Evolutionary conservation across 2,888 invertebrate species (phyloP), one percentile per base, ranked within the genome.

Genomic region (Amphipyra berbera): DNA sequence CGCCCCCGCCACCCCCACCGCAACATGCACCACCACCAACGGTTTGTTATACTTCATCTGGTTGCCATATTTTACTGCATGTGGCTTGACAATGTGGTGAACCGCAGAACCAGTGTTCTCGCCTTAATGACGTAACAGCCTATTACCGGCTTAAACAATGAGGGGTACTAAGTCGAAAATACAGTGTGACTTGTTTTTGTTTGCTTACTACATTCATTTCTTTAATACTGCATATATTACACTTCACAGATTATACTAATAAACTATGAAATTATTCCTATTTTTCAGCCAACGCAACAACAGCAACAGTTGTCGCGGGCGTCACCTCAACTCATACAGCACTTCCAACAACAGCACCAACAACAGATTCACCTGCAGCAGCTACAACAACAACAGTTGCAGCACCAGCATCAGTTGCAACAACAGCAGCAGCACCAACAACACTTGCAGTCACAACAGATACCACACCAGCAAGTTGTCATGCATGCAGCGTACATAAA

Each of bases 401-500:
- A 94, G 57, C 94, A 87, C 13, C 79, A 90, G 9, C 91, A 92
- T 21, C 95, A 94, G 44, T 83, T 87, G 42, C 89, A 86, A 30
- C 83, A 88, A 40, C 89, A 87, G 42, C 86, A 84, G 30, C 89
- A 87, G 61, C 87, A 87, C 57, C 80, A 84, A 68, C 80, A 87
- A 57, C 88, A 86, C 37, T 58, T 79, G 56, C 86, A 84, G 63
- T 84, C 87, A 41, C 88, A 87, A 50, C 80, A 84, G 42, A 66
- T 79, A 48, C 85, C 85, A 54, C 88, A 87, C 35, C 83, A 83
- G 61, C 92, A 92, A 85, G 93, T 93, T 73, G 93, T 94, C 40
- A 94, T 95, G 94, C 94, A 94, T 70, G 89, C 94, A 10, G 90
- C 93, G 8, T 95, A 94, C 63, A 92, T 94, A 41, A 94, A 95